Evolutionary conservation across 1,140 invertebrate species (phyloP).

Genomic region (Drosophila tsacasi): DNA sequence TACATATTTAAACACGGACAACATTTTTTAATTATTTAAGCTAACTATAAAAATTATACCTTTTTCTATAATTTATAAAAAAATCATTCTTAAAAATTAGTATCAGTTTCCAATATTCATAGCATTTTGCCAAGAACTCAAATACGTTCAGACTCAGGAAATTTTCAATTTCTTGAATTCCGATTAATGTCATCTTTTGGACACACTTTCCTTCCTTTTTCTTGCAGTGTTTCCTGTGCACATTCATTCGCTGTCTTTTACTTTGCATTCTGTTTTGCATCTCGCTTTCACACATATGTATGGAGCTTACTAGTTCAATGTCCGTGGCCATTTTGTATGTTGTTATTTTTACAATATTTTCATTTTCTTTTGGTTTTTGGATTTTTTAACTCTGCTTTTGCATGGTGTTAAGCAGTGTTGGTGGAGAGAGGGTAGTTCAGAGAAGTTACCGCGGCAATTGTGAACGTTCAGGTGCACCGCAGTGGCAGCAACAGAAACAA

Average conservation of each 20-base stretch:
- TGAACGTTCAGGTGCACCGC: conserved; percentile 67
- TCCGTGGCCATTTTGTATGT: conserved; percentile 16
- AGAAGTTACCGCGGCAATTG: conserved; percentile 54
- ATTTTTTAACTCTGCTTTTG: conserved; percentile 19
- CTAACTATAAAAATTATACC: not conserved
- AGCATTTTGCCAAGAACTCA: not conserved
- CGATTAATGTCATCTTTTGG: too few species aligned
- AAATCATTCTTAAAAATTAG: not conserved
- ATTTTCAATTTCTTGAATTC: not conserved
- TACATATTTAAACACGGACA: not conserved
- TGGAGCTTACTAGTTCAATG: conserved; percentile 47
- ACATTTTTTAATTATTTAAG: not conserved
- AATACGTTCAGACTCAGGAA: not conserved
- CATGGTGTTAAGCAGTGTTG: not conserved
- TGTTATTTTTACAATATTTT: conserved; percentile 27
- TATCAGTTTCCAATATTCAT: not conserved
- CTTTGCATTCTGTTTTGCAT: conserved; percentile 17
- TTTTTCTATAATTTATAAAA: not conserved
- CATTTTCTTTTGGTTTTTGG: conserved; percentile 7
- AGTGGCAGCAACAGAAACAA: conserved; percentile 31
- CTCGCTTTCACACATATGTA: conserved; percentile 19
- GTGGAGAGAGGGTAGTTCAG: not conserved
- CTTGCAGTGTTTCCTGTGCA: conserved; percentile 5
- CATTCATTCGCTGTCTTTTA: conserved; percentile 29
- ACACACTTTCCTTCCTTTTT: not conserved